Evolutionary conservation across 2,113 vertebrate genomes (phyloP), one percentile per base, ranked within the genome.

Genomic region (Hymenochirus boettgeri): DNA sequence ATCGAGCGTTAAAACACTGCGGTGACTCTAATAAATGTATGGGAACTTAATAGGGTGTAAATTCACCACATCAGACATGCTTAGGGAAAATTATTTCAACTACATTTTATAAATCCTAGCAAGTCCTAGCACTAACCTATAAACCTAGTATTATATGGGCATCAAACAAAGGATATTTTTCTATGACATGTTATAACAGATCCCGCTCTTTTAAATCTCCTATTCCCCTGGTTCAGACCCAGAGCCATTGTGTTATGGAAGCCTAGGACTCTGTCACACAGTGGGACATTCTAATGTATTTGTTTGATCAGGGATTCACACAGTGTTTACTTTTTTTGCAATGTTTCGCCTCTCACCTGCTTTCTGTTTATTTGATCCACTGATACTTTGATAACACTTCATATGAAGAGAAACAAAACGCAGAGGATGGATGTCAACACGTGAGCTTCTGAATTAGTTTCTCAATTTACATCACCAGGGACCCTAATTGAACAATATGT

Each of bases 391-490:
- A 42, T 42, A 6, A 42, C 39, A 42, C 5, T 18, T 42, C 1
- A 42, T 42, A 42, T n/a, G 39, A n/a, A 42, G 39, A 42, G 39
- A 42, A n/a, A 42, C 13, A 42, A 42, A 42, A 42, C 17, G n/a
- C n/a, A n/a, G 17, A 2, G 39, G n/a, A 42, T 42, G 11, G 39
- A 42, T n/a, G 17, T 11, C 11, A 42, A n/a, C 17, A 42, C 39
- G n/a, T 42, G 13, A n/a, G n/a, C 5, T 7, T 42, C 39, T 42
- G 17, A 6, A 42, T 13, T 42, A 35, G n/a, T n/a, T n/a, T n/a
- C n/a, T n/a, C n/a, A n/a, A n/a, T n/a, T n/a, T n/a, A n/a, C n/a
- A n/a, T n/a, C n/a, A n/a, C n/a, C n/a, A n/a, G n/a, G n/a, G n/a
- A n/a, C n/a, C n/a, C n/a, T n/a, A n/a, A n/a, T n/a, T n/a, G n/a